Evolutionary conservation across 2,888 invertebrate genomes (phyloP).

Genomic region (Drosophila acutilabella): DNA sequence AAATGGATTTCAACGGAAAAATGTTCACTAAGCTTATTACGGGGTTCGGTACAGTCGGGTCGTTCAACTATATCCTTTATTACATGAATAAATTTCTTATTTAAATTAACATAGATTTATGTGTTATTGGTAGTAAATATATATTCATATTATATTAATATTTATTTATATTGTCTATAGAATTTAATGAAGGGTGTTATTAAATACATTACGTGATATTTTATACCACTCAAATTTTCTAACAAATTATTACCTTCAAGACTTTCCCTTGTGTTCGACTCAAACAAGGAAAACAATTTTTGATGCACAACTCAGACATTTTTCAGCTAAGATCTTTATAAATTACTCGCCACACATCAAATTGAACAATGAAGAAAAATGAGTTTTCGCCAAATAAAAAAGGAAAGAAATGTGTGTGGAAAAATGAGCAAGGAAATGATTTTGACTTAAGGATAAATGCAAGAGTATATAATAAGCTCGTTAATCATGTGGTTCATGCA

Average conservation of each 20-base stretch:
- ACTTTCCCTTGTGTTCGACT: not conserved
- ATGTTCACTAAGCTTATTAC: too few relatives aligned
- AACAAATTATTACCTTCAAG: not conserved
- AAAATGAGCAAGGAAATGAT: conserved; percentile 11
- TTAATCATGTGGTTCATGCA: conserved; percentile 63
- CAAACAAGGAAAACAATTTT: not conserved
- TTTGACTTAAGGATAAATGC: conserved; percentile 23
- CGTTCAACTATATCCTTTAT: too few relatives aligned
- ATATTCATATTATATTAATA: too few relatives aligned
- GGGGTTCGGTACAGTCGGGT: too few relatives aligned
- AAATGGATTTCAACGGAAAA: too few relatives aligned
- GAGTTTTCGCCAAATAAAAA: conserved; percentile 46
- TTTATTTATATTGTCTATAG: too few relatives aligned
- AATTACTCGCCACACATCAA: conserved; percentile 45
- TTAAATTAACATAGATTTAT: too few relatives aligned
- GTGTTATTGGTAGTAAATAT: too few relatives aligned
- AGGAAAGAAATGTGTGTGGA: conserved; percentile 13
- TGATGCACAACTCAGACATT: not conserved
- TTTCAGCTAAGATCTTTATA: conserved; percentile 25
- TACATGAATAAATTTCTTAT: too few relatives aligned
- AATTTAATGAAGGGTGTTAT: too few relatives aligned
- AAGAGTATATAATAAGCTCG: conserved; percentile 67
- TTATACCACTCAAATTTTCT: not conserved
- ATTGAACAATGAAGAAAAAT: conserved; percentile 68
- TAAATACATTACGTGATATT: not conserved